Base-by-base conservation (phyloP, 2,797 vertebrate genomes). In the Phrynocephalus forsythii region DNA sequence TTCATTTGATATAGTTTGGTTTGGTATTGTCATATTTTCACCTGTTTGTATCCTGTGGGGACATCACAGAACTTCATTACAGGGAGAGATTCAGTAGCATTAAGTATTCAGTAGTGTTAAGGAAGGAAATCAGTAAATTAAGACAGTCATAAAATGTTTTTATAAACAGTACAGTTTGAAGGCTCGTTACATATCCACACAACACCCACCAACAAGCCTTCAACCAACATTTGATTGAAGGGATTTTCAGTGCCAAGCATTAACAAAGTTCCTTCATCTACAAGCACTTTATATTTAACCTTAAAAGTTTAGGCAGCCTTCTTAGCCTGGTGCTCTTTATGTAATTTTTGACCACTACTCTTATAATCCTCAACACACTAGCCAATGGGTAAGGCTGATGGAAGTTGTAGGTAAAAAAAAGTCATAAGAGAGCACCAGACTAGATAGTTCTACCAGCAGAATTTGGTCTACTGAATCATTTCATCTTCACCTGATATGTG, bases 191-290 rank as follows among this genome's bases (percentile, higher is more conserved):
- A 50, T 28, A 69, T n/a, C 50, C n/a, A n/a, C 28, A n/a, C 30
- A n/a, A 63, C 60, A 63, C 60, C 18, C 18, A 63, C 44, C 8
- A 26, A 50, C 68, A 30, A 30, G 44, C 7, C 44, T 83, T 71
- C 67, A 83, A 52, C 50, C 15, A 83, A 71, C 28, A 28, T 71
- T 83, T 83, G 44, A 82, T 38, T 68, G 79, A 81, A 81, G 22
- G 30, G 38, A 50, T 44, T n/a, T 56, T 30, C 38, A 52, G 28
- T 30, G 67, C 71, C n/a, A 48, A 69, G 44, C 8, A n/a, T 50
- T 50, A n/a, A 50, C 38, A 52, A 71, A 30, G 44, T n/a, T 56
- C 9, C 52, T 56, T 56, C 52, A 56, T 56, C 52, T 56, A 56
- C 52, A 56, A 10, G 52, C 10, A 52, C 9, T 48, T 48, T 84